Evolutionary conservation across 2,113 vertebrate species (phyloP).

Genomic region (Scartelaos histophorus): DNA sequence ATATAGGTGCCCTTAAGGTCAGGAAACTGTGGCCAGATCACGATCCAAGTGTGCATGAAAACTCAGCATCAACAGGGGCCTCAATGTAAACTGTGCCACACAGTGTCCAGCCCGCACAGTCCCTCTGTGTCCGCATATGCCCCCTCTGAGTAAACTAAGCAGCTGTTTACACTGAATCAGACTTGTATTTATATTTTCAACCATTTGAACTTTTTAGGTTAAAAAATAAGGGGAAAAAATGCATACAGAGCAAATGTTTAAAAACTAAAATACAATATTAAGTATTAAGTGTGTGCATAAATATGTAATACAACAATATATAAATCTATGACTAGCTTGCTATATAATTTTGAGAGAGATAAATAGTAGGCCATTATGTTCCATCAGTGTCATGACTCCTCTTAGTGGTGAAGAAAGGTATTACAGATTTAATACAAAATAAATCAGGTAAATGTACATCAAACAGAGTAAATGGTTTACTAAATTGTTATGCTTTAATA

Average conservation of each 20-base stretch:
- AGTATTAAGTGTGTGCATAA: background rate
- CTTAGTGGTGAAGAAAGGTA: slow-evolving; percentile 32
- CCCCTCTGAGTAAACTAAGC: slow-evolving; percentile 18
- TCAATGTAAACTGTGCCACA: slow-evolving; percentile 11
- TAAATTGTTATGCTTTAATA: slow-evolving; percentile 60
- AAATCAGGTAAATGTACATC: background rate
- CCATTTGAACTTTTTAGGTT: background rate
- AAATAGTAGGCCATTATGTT: background rate
- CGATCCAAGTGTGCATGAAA: slow-evolving; percentile 9
- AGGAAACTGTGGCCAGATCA: slow-evolving; percentile 10
- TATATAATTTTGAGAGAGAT: no score
- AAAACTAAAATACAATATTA: background rate
- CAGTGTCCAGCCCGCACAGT: slow-evolving; percentile 2
- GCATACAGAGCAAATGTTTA: background rate
- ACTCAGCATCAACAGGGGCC: slow-evolving; percentile 18
- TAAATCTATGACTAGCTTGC: no score
- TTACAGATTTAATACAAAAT: slow-evolving; percentile 10
- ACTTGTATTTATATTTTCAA: slow-evolving; percentile 15
- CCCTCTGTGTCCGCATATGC: background rate
- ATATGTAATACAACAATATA: no score
- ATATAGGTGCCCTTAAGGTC: slow-evolving; percentile 34
- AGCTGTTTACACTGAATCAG: slow-evolving; percentile 20
- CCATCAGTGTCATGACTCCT: slow-evolving; percentile 27
- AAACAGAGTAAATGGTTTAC: slow-evolving; percentile 7
- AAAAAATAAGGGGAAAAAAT: background rate